Evolutionary conservation across 2,888 invertebrate species (phyloP).

Genomic region (Melanophora roralis): DNA sequence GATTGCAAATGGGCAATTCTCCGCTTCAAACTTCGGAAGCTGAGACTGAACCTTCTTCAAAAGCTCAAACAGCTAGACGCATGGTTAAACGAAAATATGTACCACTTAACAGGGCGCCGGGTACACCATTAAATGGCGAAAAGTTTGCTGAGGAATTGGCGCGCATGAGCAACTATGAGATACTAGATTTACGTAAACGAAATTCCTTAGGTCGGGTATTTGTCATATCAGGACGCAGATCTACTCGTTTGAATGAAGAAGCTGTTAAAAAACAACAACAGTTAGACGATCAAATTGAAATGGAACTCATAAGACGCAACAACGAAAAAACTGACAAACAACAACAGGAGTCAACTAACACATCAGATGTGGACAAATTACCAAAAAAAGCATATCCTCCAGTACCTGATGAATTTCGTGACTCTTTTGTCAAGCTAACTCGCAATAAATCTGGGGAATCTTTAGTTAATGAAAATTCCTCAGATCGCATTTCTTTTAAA

Average conservation of each 20-base stretch:
- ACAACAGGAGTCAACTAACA: neutral
- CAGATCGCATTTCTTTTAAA: conserved; percentile 54
- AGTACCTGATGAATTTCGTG: conserved; percentile 56
- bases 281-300: conserved; percentile 66
- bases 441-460: neutral
- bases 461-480: conserved; percentile 49
- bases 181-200: conserved; percentile 71
- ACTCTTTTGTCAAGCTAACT: neutral
- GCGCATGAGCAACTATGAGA: conserved; percentile 71
- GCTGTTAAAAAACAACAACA: conserved; percentile 56
- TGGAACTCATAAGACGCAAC: conserved; percentile 58
- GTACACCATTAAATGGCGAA: conserved; percentile 71
- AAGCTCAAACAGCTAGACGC: conserved; percentile 5
- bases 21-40: conserved; percentile 12
- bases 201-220: conserved; percentile 65
- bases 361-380: neutral
- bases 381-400: conserved; percentile 19
- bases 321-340: neutral
- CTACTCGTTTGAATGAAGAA: neutral
- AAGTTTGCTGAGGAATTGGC: conserved; percentile 68
- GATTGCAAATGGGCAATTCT: neutral
- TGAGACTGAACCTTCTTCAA: conserved; percentile 31
- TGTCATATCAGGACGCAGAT: conserved; percentile 60
- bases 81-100: neutral
- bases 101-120: conserved; percentile 68